Conservation (phyloP, 2,797 vertebrate species). For the Tolypeutes matacus region DNA sequence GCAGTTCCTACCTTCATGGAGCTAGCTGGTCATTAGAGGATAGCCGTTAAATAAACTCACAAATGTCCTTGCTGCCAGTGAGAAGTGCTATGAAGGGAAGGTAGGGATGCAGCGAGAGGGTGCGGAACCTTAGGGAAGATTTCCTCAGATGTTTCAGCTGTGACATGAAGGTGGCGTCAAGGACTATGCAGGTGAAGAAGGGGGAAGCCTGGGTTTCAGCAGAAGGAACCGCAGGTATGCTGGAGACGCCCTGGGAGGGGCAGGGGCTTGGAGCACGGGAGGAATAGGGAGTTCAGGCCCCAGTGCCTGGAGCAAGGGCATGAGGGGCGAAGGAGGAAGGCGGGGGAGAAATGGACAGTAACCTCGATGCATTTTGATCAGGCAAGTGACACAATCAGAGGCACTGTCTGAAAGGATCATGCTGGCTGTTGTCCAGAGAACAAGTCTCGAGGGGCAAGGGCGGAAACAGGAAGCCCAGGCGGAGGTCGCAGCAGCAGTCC, state of each 20-base stretch:
- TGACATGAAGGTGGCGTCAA: background rate
- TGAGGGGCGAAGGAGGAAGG: background rate
- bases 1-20: background rate
- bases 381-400: conserved; percentile 1
- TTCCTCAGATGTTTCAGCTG: background rate
- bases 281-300: background rate
- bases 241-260: background rate
- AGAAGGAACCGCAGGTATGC: background rate
- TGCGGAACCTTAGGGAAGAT: background rate
- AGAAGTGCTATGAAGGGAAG: background rate
- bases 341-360: background rate
- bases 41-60: background rate
- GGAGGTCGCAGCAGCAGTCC: background rate
- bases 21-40: background rate
- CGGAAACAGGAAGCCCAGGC: background rate
- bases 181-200: conserved; percentile 4
- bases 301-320: background rate
- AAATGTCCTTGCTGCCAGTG: background rate
- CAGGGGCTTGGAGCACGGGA: background rate
- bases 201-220: background rate
- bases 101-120: background rate
- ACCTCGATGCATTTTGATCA: background rate
- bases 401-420: background rate
- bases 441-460: background rate
- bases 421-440: background rate